A percentile compares a stretch with the other conserved stretches of the same genome.
Conservation (phyloP, 2,888 invertebrate species). For the Tenthredo distinguenda region DNA sequence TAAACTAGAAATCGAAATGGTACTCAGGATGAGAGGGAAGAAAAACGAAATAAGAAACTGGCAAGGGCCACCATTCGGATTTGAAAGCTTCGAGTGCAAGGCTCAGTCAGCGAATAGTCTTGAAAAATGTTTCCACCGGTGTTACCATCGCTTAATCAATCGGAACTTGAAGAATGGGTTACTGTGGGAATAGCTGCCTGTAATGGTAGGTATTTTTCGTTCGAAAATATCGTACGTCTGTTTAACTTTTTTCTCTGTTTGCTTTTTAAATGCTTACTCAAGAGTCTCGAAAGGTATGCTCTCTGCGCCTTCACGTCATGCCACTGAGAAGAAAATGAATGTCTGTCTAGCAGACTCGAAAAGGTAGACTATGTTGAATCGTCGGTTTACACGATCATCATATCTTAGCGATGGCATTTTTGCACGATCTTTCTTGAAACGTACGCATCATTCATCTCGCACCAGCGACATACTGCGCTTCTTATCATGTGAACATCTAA, state of each 20-base stretch:
- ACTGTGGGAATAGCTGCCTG: neutral
- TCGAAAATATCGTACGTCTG: neutral
- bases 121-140: neutral
- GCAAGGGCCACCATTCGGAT: neutral
- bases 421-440: neutral
- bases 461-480: neutral
- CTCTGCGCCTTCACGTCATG: neutral
- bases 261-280: neutral
- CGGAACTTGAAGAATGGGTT: conserved; percentile 6
- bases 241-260: neutral
- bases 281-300: neutral
- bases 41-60: neutral
- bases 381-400: neutral
- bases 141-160: conserved; percentile 5
- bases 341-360: conserved; percentile 5
- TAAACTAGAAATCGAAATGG: neutral
- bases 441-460: neutral
- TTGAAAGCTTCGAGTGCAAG: neutral
- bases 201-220: neutral
- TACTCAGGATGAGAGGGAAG: neutral
- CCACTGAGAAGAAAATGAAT: neutral
- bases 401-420: conserved; percentile 12
- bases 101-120: neutral
- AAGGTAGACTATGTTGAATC: neutral
- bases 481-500: neutral